Conservation (phyloP, 2,888 invertebrate genomes). For the Anthrax anthrax region DNA sequence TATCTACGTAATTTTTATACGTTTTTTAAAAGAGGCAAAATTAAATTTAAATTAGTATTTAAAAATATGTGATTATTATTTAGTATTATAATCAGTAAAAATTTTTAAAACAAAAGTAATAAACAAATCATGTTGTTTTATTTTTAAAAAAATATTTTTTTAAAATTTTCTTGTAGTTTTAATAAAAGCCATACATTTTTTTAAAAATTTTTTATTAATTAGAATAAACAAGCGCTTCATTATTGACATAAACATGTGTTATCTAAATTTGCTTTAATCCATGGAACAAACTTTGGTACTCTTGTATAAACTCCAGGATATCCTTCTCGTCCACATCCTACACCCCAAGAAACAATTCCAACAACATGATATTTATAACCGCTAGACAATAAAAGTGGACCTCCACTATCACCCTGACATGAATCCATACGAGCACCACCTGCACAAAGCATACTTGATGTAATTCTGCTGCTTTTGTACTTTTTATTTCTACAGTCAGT, state of each 20-base stretch:
- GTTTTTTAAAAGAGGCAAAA: too few relatives aligned
- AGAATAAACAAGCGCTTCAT: too few relatives aligned
- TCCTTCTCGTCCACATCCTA: conserved; percentile 40
- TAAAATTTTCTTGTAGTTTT: too few relatives aligned
- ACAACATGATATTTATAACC: conserved; percentile 67
- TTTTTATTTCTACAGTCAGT: conserved; percentile 69
- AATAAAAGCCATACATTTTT: too few relatives aligned
- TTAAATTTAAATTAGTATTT: too few relatives aligned
- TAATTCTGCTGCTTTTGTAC: conserved; percentile 69
- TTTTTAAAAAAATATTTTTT: too few relatives aligned
- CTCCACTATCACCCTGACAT: conserved; percentile 81
- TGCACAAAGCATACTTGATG: conserved; percentile 74
- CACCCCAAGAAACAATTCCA: conserved; percentile 78
- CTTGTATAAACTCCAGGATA: conserved; percentile 39
- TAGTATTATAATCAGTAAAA: too few relatives aligned
- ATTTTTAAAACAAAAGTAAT: too few relatives aligned
- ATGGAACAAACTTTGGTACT: conserved; percentile 41
- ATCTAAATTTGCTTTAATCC: conserved; percentile 60
- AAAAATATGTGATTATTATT: too few relatives aligned
- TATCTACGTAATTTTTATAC: too few relatives aligned
- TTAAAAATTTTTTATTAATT: too few relatives aligned
- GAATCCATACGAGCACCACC: conserved; percentile 70
- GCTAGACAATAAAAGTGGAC: conserved; percentile 60
- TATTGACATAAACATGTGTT: conserved; percentile 53
- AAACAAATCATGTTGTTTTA: too few relatives aligned